These are phyloP conservation scores for Lacerta bilineata DNA, from an alignment of 2,797 vertebrate species.

Conservation along the genomic window DNA sequence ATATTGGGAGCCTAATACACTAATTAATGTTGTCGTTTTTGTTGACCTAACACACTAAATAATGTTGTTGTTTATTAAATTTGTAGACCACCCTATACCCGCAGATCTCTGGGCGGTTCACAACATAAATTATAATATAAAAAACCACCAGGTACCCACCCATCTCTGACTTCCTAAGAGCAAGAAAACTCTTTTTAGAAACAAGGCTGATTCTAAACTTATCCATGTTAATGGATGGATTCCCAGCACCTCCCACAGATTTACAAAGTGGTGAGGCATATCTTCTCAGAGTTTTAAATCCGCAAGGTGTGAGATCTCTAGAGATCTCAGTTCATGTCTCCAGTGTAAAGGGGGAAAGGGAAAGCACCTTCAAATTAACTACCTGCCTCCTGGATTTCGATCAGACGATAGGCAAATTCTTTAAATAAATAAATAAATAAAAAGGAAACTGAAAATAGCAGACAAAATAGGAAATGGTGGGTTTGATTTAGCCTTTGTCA, in stretches of 20 bases:
- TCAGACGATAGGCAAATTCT: no score
- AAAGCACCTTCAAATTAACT: neutral
- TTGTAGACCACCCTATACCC: no score
- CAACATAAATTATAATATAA: no score
- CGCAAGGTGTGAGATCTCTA: neutral
- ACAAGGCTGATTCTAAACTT: neutral
- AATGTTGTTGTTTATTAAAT: no score
- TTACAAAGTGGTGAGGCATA: neutral
- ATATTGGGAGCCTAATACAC: no score
- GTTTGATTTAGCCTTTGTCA: neutral
- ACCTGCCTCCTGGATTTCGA: no score
- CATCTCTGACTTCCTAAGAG: neutral
- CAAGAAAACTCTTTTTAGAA: neutral
- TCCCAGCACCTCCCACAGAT: neutral
- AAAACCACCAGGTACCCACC: no score
- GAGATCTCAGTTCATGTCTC: neutral
- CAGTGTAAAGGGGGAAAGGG: neutral
- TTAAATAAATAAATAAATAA: no score
- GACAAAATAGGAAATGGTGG: neutral
- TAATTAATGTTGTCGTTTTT: no score
- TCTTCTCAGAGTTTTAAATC: neutral
- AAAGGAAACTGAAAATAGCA: neutral
- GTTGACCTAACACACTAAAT: no score
- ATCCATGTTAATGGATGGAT: neutral
- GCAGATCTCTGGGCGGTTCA: no score